Evolutionary conservation across 1,140 invertebrate species (phyloP).

Genomic region (Drosophila leontia): DNA sequence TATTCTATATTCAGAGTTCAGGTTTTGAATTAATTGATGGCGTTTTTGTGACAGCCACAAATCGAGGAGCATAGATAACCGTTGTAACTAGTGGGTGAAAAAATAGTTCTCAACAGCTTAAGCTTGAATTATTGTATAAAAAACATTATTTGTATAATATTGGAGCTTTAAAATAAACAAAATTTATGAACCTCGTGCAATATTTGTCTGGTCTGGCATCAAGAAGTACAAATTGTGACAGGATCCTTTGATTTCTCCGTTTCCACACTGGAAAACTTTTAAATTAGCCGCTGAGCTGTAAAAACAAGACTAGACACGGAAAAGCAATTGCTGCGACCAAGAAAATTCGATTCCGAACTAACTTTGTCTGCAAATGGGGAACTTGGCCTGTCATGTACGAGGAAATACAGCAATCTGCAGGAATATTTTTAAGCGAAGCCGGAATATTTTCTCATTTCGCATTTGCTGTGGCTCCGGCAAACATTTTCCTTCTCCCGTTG

Average conservation of each 20-base stretch:
- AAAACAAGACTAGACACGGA: constrained; percentile 41
- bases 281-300: constrained; percentile 65
- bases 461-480: constrained; percentile 36
- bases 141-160: background rate
- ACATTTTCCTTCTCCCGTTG: constrained; percentile 42
- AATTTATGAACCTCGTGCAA: constrained; percentile 1
- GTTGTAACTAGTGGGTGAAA: background rate
- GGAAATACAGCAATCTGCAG: constrained; percentile 41
- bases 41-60: constrained; percentile 59
- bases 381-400: constrained; percentile 43
- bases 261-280: constrained; percentile 58
- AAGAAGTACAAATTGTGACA: constrained; percentile 21
- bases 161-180: background rate
- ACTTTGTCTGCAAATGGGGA: constrained; percentile 45
- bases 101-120: background rate
- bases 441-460: constrained; percentile 60
- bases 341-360: constrained; percentile 49
- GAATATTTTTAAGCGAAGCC: constrained; percentile 24
- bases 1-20: constrained; percentile 9
- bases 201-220: constrained; percentile 33
- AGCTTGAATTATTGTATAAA: background rate
- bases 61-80: constrained; percentile 29
- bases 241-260: constrained; percentile 44
- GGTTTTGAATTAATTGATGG: constrained; percentile 71
- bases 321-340: constrained; percentile 59